Evolutionary conservation across 2,888 invertebrate genomes (phyloP).

Genomic region (Galeopsomyia nigrocyanea): DNA sequence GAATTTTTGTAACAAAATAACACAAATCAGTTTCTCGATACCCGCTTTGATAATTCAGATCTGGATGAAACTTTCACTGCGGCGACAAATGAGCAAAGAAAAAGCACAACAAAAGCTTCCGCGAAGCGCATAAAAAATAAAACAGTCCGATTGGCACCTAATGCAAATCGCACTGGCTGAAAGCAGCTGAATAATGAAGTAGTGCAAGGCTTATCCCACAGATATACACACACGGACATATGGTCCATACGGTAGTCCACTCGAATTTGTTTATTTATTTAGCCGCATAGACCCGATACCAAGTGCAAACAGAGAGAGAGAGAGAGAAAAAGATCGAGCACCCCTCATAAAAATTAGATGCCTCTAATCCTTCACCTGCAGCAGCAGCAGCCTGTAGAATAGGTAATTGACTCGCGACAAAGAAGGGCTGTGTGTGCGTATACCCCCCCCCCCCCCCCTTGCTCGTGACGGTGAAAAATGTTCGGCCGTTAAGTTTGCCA

Average conservation of each 20-base stretch:
- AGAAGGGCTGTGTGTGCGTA: slow-evolving; percentile 1
- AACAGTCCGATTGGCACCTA: no score
- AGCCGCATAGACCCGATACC: neutral
- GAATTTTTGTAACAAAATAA: no score
- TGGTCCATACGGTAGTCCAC: neutral
- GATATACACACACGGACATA: neutral
- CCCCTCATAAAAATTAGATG: slow-evolving; percentile 13
- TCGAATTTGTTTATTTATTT: slow-evolving; percentile 31
- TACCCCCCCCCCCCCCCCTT: slow-evolving; percentile 22
- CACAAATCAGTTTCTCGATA: no score
- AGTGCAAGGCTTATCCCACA: neutral
- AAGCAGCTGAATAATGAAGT: slow-evolving; percentile 12
- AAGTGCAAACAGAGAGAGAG: slow-evolving; percentile 17
- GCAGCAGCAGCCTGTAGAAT: slow-evolving; percentile 14
- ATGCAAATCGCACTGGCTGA: neutral
- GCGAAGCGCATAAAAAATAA: no score
- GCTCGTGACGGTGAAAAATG: slow-evolving; percentile 36
- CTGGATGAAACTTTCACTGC: no score
- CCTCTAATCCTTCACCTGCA: slow-evolving; percentile 38
- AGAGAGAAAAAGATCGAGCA: slow-evolving; percentile 2
- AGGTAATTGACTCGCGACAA: slow-evolving; percentile 27
- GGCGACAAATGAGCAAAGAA: no score
- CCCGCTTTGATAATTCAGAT: no score
- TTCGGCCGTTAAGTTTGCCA: slow-evolving; percentile 32
- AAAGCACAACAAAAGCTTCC: neutral